phyloP scores from a whole-genome alignment of 2,113 vertebrate species.

The Carettochelys insculpta region DNA sequence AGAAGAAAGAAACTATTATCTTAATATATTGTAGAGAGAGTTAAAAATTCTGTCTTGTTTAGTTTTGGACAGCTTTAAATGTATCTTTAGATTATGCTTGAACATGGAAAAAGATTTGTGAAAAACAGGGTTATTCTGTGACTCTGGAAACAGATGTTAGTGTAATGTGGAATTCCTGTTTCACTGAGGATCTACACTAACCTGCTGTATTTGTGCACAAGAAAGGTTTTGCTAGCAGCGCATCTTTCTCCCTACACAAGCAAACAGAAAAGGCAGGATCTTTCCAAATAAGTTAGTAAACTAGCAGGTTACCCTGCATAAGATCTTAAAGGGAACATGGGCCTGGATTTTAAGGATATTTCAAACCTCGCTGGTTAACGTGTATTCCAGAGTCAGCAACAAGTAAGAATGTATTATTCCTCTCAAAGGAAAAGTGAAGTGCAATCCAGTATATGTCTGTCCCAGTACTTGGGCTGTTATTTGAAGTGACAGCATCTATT shows the following conservation, averaged over 20 bases:
- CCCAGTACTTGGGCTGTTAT: not conserved
- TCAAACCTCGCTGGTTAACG: not conserved
- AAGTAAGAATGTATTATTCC: not conserved
- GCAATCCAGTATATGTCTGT: not conserved
- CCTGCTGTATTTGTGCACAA: too few species aligned
- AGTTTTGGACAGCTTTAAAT: not conserved
- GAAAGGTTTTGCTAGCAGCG: too few species aligned
- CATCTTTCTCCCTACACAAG: too few species aligned
- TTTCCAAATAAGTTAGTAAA: too few species aligned
- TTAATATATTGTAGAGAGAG: not conserved
- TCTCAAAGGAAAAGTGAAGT: not conserved
- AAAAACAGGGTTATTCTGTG: not conserved
- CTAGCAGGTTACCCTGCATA: too few species aligned
- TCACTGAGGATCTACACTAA: not conserved
- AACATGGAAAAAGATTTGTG: too few species aligned
- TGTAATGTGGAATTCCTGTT: not conserved
- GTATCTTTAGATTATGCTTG: not conserved
- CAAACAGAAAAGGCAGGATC: too few species aligned
- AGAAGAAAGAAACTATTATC: not conserved
- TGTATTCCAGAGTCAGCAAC: not conserved
- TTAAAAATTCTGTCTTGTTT: not conserved
- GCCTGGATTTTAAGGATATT: too few species aligned
- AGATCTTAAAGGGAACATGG: too few species aligned
- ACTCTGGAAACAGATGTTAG: not conserved
- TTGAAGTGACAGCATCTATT: not conserved